Evolutionary conservation across 1,140 invertebrate genomes (phyloP).

Genomic region (Aphelenchoides besseyi): DNA sequence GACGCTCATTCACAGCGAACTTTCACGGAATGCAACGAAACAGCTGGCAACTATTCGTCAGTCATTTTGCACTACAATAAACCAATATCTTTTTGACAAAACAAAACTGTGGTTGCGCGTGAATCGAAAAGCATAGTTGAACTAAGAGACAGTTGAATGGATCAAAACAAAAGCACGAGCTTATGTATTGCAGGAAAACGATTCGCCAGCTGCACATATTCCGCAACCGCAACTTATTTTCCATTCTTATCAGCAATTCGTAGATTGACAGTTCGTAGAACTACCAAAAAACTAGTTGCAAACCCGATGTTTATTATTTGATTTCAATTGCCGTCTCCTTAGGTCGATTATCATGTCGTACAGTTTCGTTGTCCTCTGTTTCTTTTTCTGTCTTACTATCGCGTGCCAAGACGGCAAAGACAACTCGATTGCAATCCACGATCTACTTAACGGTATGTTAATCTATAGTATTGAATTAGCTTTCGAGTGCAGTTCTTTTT

Average conservation of each 20-base stretch:
- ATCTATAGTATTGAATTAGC: too few species aligned
- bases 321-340: too few species aligned
- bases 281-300: background rate
- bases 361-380: too few species aligned
- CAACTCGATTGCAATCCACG: conserved; percentile 14
- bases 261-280: background rate
- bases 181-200: background rate
- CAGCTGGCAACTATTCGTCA: background rate
- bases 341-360: too few species aligned
- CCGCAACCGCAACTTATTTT: background rate
- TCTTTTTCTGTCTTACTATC: background rate
- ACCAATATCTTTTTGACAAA: background rate
- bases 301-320: background rate
- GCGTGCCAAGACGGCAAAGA: conserved; percentile 19
- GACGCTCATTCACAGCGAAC: too few species aligned
- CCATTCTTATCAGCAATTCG: background rate
- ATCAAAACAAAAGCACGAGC: background rate
- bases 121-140: background rate
- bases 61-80: background rate
- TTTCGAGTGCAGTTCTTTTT: too few species aligned
- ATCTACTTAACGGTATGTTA: conserved; percentile 9
- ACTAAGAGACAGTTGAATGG: too few species aligned
- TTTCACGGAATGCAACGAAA: background rate
- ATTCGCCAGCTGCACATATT: background rate
- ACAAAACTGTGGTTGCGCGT: background rate